phyloP scores from a whole-genome alignment of 2,888 invertebrate species.

The Eubasilissa splendida region DNA sequence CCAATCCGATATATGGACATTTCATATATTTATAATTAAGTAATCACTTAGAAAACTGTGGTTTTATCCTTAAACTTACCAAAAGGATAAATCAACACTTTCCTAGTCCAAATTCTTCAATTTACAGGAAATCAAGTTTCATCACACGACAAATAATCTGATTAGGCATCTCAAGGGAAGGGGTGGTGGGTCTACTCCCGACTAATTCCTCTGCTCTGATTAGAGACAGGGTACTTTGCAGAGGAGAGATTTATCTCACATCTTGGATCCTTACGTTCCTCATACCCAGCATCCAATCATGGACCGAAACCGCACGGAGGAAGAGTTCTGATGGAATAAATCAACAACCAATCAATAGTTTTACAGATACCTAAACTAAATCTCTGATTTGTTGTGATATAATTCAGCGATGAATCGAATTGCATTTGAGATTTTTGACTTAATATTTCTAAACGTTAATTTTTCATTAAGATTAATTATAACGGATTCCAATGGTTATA shows the following conservation, averaged over 20 bases:
- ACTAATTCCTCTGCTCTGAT: conserved; percentile 27
- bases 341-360: background rate
- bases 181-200: background rate
- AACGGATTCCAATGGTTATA: no score
- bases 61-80: no score
- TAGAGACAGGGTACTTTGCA: conserved; percentile 24
- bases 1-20: no score
- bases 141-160: conserved; percentile 13
- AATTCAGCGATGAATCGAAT: no score
- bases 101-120: conserved; percentile 27
- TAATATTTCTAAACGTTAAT: no score
- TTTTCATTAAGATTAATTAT: no score
- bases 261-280: conserved; percentile 17
- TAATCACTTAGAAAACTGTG: no score
- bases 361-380: no score
- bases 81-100: no score
- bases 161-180: conserved; percentile 8
- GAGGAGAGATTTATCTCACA: conserved; percentile 18
- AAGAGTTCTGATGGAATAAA: conserved; percentile 1
- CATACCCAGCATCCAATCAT: conserved; percentile 24
- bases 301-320: conserved; percentile 15
- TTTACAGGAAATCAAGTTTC: conserved; percentile 39
- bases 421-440: no score
- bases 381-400: no score
- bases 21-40: no score